phyloP scores from a whole-genome alignment of 2,888 invertebrate species.

The Aphelenchoides bicaudatus region DNA sequence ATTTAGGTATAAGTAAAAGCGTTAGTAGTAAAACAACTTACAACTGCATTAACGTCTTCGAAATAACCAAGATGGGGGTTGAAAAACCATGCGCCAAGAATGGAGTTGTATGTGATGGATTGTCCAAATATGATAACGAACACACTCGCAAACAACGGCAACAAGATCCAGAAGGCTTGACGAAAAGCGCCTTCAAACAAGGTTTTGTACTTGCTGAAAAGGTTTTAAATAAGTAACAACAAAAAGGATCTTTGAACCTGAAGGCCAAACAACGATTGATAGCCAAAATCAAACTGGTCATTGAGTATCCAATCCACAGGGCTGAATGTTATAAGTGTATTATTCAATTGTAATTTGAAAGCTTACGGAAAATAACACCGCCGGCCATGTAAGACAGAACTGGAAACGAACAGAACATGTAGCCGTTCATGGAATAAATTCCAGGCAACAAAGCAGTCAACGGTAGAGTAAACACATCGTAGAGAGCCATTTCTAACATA shows the following conservation, averaged over 20 bases:
- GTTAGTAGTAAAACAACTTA: too few relatives aligned
- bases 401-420: slow-evolving; percentile 7
- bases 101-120: too few relatives aligned
- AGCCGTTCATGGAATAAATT: slow-evolving; percentile 2
- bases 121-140: too few relatives aligned
- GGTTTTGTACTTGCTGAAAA: too few relatives aligned
- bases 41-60: slow-evolving; percentile 1
- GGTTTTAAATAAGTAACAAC: too few relatives aligned
- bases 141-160: too few relatives aligned
- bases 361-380: slow-evolving; percentile 9
- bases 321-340: background rate
- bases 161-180: too few relatives aligned
- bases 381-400: background rate
- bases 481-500: slow-evolving; percentile 16
- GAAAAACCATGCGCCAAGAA: too few relatives aligned
- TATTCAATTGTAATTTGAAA: background rate
- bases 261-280: slow-evolving; percentile 8
- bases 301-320: slow-evolving; percentile 3
- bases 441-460: slow-evolving; percentile 13
- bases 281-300: background rate
- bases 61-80: slow-evolving; percentile 11
- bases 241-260: too few relatives aligned
- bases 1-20: too few relatives aligned
- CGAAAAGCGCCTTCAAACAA: too few relatives aligned
- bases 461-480: slow-evolving; percentile 8